Percentiles rank a stretch among this genome's conserved stretches.
Evolutionary conservation across 2,797 vertebrate genomes (phyloP).

Genomic region (Pseudotriccus pelzelni): DNA sequence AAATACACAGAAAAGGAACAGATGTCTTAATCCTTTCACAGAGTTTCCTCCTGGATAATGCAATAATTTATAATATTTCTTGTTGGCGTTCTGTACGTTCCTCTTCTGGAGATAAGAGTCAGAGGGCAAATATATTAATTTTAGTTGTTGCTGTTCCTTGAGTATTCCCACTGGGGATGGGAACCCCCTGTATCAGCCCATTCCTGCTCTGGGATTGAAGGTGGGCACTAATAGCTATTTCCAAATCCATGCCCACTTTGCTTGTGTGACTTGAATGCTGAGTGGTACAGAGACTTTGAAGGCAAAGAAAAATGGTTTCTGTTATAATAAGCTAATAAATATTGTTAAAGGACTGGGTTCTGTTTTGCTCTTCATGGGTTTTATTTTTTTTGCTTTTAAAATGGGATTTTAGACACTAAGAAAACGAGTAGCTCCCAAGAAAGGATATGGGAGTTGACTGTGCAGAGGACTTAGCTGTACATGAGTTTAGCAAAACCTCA

Average conservation of each 20-base stretch:
- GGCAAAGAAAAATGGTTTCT: neutral
- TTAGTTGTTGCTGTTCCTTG: neutral
- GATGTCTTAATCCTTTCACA: neutral
- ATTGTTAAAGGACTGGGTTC: neutral
- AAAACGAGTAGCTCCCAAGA: neutral
- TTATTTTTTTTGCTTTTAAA: neutral
- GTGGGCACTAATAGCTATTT: neutral
- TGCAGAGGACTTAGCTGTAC: neutral
- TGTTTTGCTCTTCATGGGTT: neutral
- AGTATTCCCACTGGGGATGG: neutral
- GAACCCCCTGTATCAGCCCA: neutral
- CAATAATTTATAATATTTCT: neutral
- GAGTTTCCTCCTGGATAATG: neutral
- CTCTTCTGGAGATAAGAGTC: neutral
- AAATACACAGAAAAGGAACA: neutral
- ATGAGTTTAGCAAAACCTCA: neutral
- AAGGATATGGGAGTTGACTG: neutral
- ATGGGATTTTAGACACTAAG: neutral
- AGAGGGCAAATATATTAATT: neutral
- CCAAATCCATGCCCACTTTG: neutral
- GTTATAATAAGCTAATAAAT: neutral
- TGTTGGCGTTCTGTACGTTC: neutral
- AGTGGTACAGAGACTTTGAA: neutral
- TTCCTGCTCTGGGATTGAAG: neutral
- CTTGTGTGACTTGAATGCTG: neutral